A percentile compares a stretch with the other conserved stretches of the same genome.
Conservation (phyloP, 2,888 invertebrate species). For the Theretra japonica region DNA sequence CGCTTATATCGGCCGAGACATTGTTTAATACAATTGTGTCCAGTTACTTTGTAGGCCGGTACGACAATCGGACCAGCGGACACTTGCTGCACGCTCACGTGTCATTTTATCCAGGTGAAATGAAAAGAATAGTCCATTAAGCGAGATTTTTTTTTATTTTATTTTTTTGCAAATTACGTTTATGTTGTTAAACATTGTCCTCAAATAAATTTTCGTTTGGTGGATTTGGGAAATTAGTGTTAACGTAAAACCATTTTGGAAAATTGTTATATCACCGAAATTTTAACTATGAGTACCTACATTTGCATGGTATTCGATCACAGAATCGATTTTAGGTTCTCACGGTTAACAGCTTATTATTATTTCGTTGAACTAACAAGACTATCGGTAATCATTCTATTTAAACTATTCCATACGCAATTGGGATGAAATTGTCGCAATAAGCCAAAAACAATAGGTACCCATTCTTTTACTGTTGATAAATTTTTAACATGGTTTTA, state of each 20-base stretch:
- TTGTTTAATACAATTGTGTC: slow-evolving; percentile 18
- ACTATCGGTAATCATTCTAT: background rate
- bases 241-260: too few species aligned
- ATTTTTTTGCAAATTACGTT: background rate
- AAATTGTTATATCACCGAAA: too few species aligned
- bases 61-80: background rate
- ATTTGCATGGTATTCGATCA: too few species aligned
- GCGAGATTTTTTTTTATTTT: background rate
- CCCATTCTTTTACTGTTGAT: background rate
- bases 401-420: background rate
- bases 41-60: background rate
- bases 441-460: background rate
- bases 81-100: background rate
- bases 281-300: too few species aligned
- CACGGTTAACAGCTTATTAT: too few species aligned
- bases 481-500: background rate
- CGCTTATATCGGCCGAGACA: background rate
- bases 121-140: background rate
- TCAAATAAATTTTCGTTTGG: background rate
- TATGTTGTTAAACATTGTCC: background rate
- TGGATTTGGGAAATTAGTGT: too few species aligned
- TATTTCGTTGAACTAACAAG: too few species aligned
- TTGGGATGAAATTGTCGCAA: background rate
- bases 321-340: too few species aligned
- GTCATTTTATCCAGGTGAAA: background rate